These are phyloP conservation scores for Agonopterix heracliana DNA, from an alignment of 2,888 invertebrate genomes.

Conservation along the genomic window DNA sequence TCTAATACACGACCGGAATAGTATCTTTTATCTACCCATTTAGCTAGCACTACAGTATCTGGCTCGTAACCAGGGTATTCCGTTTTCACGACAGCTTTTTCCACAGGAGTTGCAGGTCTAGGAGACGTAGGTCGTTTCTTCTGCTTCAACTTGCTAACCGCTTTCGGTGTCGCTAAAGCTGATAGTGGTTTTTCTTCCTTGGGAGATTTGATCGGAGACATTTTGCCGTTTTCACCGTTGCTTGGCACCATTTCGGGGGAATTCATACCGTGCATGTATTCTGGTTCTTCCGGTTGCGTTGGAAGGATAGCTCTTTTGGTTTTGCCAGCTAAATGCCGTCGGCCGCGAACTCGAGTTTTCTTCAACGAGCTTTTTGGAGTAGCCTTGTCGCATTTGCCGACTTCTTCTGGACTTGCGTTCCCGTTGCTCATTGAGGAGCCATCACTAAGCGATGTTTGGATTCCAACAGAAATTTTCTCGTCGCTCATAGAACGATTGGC, in stretches of 20 bases:
- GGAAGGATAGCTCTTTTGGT: slow-evolving; percentile 63
- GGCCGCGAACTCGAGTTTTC: slow-evolving; percentile 58
- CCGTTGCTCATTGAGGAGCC: slow-evolving; percentile 55
- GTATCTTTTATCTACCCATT: slow-evolving; percentile 81
- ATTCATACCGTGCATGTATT: slow-evolving; percentile 63
- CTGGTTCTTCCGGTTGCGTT: slow-evolving; percentile 61
- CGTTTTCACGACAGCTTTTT: slow-evolving; percentile 42
- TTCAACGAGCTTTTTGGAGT: slow-evolving; percentile 75
- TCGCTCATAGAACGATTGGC: slow-evolving; percentile 43
- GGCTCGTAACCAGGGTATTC: slow-evolving; percentile 58
- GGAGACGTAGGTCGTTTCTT: slow-evolving; percentile 62
- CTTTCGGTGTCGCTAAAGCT: slow-evolving; percentile 58
- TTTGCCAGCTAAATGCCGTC: slow-evolving; percentile 58
- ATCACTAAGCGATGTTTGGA: slow-evolving; percentile 50
- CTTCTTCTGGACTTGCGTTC: slow-evolving; percentile 62
- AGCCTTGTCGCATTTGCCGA: slow-evolving; percentile 51
- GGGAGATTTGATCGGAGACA: slow-evolving; percentile 46
- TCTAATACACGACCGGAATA: slow-evolving; percentile 79
- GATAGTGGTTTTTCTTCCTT: slow-evolving; percentile 60
- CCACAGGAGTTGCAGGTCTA: slow-evolving; percentile 61
- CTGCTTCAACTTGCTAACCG: slow-evolving; percentile 58
- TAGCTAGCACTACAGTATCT: slow-evolving; percentile 76
- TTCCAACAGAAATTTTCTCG: slow-evolving; percentile 59
- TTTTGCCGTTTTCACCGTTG: slow-evolving; percentile 49
- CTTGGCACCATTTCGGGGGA: slow-evolving; percentile 69